Evolutionary conservation across 2,888 invertebrate species (phyloP), one percentile per base, ranked within the genome.

Genomic region (Germaria angustata): DNA sequence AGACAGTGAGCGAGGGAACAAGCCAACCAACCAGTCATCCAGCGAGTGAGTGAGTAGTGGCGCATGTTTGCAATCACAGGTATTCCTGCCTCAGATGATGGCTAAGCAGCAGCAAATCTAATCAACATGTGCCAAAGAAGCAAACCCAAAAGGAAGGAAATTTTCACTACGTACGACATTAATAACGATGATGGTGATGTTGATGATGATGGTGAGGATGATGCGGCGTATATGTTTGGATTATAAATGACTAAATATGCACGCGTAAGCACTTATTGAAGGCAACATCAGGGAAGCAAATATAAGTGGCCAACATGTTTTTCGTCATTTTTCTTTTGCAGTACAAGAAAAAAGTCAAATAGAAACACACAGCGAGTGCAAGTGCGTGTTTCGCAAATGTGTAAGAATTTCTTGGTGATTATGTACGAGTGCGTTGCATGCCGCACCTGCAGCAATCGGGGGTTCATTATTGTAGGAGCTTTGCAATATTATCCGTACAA

Each of bases 221-320:
- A 39, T 65, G 65, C 20, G 49, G 15, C n/a, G n/a, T 53, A 22
- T 51, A 53, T 69, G 34, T 63, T 44, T 44, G 81, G 66, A 72
- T 81, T 77, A 77, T 77, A 81, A 81, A 77, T 77, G 77, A 81
- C 77, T 77, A 55, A 68, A 72, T 68, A 22, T 77, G 77, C 66
- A 73, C 81, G 72, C 77, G 78, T 81, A 81, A 81, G 81, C 72
- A 78, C 72, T 81, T 78, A 81, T 68, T 61, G 73, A 73, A 78
- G 81, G 78, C 59, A 81, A 71, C 72, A 78, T 53, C 65, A 68
- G 68, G 72, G 39, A 78, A 81, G 73, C 81, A 63, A 72, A 78
- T 78, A 68, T 78, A 81, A 81, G 78, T 77, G 81, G 73, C 77
- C 77, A 77, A 78, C 73, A 78, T 68, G 81, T 78, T 77, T 59